Conservation (phyloP, 2,113 vertebrate genomes). For the Gavia stellata region DNA sequence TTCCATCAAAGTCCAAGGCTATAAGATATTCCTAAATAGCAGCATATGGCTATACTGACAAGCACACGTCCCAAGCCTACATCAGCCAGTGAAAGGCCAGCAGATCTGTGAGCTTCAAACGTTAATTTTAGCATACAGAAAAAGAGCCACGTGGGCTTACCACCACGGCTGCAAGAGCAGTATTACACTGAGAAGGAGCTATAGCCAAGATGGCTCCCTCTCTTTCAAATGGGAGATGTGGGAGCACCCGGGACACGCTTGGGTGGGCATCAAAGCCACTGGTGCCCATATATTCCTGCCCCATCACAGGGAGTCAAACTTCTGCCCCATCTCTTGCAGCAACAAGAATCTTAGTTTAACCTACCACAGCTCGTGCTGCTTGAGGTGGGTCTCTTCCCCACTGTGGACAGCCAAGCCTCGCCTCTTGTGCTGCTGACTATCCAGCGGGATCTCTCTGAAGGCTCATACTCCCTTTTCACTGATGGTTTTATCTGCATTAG, state of each 20-base stretch:
- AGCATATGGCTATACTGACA: conserved; percentile 29
- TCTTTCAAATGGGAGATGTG: background rate
- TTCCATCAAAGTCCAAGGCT: conserved; percentile 26
- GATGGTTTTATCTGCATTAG: rapidly evolving
- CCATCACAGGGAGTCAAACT: background rate
- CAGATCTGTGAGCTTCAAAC: background rate
- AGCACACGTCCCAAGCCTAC: background rate
- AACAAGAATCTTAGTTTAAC: background rate
- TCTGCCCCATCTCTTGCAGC: background rate
- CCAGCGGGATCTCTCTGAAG: background rate
- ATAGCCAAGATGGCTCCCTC: background rate
- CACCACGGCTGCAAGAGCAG: background rate
- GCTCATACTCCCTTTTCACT: background rate
- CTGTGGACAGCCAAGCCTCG: rapidly evolving
- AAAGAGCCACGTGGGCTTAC: background rate
- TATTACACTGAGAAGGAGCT: background rate
- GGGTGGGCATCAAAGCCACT: background rate
- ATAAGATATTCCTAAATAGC: background rate
- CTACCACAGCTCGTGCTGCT: background rate
- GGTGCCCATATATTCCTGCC: background rate
- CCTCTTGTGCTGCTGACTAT: rapidly evolving
- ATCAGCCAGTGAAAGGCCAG: background rate
- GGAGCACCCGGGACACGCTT: rapidly evolving
- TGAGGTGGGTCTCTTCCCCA: background rate
- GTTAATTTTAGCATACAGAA: background rate